phyloP scores from a whole-genome alignment of 2,797 vertebrate genomes.

The Champsocephalus gunnari region DNA sequence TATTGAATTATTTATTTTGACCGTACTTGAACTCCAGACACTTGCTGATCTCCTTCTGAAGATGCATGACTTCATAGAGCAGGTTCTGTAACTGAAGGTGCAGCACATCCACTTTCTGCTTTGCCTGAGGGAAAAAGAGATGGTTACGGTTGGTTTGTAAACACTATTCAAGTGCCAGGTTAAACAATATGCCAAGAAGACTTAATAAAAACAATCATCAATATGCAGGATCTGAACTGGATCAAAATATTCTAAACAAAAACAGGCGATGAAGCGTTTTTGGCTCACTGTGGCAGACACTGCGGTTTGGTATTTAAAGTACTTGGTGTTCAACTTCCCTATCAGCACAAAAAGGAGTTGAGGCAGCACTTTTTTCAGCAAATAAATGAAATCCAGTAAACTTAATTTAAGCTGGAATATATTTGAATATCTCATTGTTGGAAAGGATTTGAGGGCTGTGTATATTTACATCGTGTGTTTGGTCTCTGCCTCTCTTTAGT shows the following conservation, averaged over 20 bases:
- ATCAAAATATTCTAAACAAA: constrained; percentile 5
- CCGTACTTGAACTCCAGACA: constrained; percentile 99
- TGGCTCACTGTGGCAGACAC: constrained; percentile 36
- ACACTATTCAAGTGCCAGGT: background rate
- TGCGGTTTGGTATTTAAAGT: constrained; percentile 27
- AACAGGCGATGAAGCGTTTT: background rate
- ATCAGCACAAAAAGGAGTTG: constrained; percentile 46
- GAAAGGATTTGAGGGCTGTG: background rate
- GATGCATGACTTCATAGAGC: constrained; percentile 98
- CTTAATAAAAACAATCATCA: constrained; percentile 11
- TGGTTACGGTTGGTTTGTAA: background rate
- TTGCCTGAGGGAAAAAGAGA: constrained; percentile 84
- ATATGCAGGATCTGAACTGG: background rate
- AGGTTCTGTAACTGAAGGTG: constrained; percentile 98
- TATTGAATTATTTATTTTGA: background rate
- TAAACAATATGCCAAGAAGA: constrained; percentile 3
- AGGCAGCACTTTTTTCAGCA: constrained; percentile 35
- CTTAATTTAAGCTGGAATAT: background rate
- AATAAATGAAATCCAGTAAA: constrained; percentile 14
- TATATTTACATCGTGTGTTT: constrained; percentile 94
- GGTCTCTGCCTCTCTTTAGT: constrained; percentile 94
- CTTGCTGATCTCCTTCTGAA: constrained; percentile 99
- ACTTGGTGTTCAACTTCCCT: constrained; percentile 13
- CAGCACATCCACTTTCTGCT: constrained; percentile 95
- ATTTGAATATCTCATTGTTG: background rate